These are phyloP conservation scores for Heterotis niloticus DNA, from an alignment of 2,113 vertebrate species.

Conservation along the genomic window DNA sequence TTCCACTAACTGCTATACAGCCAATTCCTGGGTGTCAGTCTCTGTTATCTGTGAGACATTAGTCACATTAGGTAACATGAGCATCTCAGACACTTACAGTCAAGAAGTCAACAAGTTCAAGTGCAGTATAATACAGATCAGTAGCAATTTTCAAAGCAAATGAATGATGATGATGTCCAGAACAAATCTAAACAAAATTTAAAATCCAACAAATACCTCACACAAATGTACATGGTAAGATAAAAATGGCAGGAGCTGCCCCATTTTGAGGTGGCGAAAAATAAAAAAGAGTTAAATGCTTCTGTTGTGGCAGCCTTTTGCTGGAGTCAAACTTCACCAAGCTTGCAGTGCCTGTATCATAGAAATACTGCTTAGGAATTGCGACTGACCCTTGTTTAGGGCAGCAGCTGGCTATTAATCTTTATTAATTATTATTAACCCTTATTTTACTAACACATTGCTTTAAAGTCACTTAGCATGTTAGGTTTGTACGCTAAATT, in stretches of 20 bases:
- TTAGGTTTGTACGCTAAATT: no score
- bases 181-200: slow-evolving; percentile 7
- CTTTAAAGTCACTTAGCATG: no score
- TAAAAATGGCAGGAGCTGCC: not conserved
- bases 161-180: not conserved
- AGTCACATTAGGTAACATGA: not conserved
- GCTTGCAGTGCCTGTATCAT: not conserved
- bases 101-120: not conserved
- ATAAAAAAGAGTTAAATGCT: not conserved
- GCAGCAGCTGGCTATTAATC: no score
- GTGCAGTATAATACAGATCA: not conserved
- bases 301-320: not conserved
- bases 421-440: no score
- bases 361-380: not conserved
- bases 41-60: not conserved
- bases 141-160: not conserved
- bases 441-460: no score
- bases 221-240: not conserved
- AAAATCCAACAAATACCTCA: not conserved
- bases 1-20: not conserved
- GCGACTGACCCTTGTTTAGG: no score
- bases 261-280: not conserved
- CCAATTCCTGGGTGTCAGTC: not conserved
- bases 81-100: not conserved
- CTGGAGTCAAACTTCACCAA: not conserved